Evolutionary conservation across 1,140 invertebrate species (phyloP).

Genomic region (Drosophila kohkoa): DNA sequence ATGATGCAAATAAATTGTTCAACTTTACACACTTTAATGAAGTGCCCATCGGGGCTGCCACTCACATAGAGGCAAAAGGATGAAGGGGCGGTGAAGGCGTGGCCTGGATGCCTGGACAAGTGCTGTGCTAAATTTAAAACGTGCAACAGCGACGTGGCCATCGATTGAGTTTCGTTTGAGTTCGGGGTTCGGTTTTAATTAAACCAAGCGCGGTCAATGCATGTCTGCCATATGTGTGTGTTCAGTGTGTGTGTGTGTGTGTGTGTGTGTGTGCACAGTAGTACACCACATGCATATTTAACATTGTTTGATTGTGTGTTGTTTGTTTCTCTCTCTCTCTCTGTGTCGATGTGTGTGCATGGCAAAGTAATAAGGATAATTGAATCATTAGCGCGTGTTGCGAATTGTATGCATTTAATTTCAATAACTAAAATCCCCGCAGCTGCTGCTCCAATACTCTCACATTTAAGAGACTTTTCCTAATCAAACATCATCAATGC

Average conservation of each 20-base stretch:
- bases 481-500: conserved; percentile 72
- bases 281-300: conserved; percentile 47
- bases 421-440: conserved; percentile 52
- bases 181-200: conserved; percentile 64
- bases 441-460: background rate
- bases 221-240: conserved; percentile 6
- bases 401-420: conserved; percentile 75
- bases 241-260: conserved; percentile 8
- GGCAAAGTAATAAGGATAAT: conserved; percentile 72
- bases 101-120: conserved; percentile 12
- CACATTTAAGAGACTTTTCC: conserved; percentile 28
- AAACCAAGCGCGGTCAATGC: conserved; percentile 47
- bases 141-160: conserved; percentile 57
- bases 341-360: background rate
- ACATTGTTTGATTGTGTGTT: conserved; percentile 47
- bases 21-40: conserved; percentile 77
- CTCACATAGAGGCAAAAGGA: background rate
- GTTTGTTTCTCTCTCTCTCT: conserved; percentile 23
- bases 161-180: conserved; percentile 48
- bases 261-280: conserved; percentile 8
- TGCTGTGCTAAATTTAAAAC: conserved; percentile 73
- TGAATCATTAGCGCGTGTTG: conserved; percentile 78
- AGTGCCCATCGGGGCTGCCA: conserved; percentile 41
- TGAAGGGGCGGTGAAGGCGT: background rate
- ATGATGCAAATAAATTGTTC: conserved; percentile 76